Evolutionary conservation across 2,797 vertebrate genomes (phyloP).

Genomic region (Syndactyla subalaris): DNA sequence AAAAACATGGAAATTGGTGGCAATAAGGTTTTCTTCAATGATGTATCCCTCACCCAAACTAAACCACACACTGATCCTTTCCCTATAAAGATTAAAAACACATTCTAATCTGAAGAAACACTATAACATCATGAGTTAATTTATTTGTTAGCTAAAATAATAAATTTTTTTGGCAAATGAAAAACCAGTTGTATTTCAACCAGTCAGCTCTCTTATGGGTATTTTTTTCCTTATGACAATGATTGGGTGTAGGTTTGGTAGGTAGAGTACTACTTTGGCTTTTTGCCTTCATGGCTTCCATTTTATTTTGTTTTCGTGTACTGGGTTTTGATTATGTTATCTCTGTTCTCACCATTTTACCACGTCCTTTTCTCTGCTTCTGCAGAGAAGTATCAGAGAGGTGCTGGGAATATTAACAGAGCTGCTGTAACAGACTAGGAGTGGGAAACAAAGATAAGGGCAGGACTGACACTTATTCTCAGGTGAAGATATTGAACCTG

Average conservation of each 20-base stretch:
- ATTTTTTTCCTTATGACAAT: background rate
- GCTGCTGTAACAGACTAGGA: background rate
- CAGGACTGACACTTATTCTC: background rate
- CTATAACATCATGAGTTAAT: background rate
- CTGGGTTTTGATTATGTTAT: background rate
- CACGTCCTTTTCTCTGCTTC: background rate
- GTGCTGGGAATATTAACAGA: background rate
- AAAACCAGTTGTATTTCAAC: background rate
- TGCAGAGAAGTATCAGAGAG: background rate
- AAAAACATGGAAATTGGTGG: background rate
- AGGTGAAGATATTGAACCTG: background rate
- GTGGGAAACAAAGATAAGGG: background rate
- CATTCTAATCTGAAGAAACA: background rate
- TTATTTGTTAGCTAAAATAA: background rate
- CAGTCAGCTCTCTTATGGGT: background rate
- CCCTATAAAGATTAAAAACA: background rate
- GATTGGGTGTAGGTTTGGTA: background rate
- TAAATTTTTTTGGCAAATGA: background rate
- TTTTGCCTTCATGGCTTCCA: background rate
- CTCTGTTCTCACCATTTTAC: background rate
- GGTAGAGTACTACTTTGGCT: background rate
- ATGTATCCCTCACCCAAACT: background rate
- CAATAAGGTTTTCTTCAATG: background rate
- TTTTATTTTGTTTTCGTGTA: background rate
- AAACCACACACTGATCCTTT: background rate